Evolutionary conservation across 2,888 invertebrate species (phyloP).

Genomic region (Macroteleia sp.): DNA sequence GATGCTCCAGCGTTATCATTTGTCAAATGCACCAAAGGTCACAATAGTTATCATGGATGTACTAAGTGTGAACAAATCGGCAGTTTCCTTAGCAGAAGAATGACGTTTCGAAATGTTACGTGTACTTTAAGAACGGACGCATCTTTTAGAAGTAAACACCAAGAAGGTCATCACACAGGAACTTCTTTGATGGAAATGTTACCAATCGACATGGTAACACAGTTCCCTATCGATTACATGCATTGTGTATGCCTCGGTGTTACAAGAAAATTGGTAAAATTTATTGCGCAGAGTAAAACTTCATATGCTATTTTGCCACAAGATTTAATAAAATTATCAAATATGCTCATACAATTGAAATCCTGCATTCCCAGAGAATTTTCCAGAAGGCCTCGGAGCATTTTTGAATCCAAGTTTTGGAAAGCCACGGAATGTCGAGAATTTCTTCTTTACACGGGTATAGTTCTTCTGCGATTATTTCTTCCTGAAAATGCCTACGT

Average conservation of each 20-base stretch:
- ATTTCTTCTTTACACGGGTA: constrained; percentile 12
- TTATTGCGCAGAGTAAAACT: not conserved
- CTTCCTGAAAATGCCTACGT: not conserved
- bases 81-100: not conserved
- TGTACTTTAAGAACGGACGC: constrained; percentile 10
- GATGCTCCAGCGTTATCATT: constrained; percentile 22
- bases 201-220: not conserved
- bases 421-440: constrained; percentile 20
- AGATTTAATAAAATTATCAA: not conserved
- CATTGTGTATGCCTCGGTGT: constrained; percentile 23
- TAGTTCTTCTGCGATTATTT: constrained; percentile 4
- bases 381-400: constrained; percentile 6
- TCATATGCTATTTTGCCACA: not conserved
- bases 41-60: constrained; percentile 1
- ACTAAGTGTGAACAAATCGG: not conserved
- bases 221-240: constrained; percentile 21
- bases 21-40: constrained; percentile 9
- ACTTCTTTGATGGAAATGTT: constrained; percentile 2
- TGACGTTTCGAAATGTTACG: constrained; percentile 25
- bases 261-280: not conserved
- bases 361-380: too few relatives aligned
- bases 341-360: constrained; percentile 1
- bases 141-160: constrained; percentile 2
- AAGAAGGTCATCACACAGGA: constrained; percentile 1
- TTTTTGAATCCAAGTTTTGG: constrained; percentile 14